Evolutionary conservation across 2,888 invertebrate species (phyloP).

Genomic region (Pollenia angustigena): DNA sequence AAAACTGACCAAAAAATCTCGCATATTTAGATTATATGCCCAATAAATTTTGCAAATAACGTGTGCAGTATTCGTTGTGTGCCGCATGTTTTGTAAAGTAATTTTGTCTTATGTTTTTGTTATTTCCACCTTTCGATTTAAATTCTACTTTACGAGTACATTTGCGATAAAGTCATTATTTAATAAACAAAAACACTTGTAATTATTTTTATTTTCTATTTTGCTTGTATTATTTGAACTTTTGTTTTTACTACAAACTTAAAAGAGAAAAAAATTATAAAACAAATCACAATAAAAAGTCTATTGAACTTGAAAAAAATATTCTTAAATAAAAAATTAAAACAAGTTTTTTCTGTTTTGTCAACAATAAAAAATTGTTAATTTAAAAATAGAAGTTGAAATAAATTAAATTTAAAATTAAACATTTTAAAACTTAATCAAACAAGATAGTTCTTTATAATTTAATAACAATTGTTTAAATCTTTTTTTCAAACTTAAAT

Average conservation of each 20-base stretch:
- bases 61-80: neutral
- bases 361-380: conserved; percentile 2
- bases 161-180: conserved; percentile 13
- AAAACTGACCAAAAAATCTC: no score
- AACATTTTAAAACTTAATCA: conserved; percentile 5
- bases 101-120: neutral
- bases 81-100: neutral
- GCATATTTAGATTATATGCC: no score
- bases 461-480: conserved; percentile 1
- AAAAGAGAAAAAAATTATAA: neutral
- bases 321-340: conserved; percentile 42
- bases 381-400: conserved; percentile 17
- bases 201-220: conserved; percentile 9
- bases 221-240: conserved; percentile 21
- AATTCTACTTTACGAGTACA: neutral
- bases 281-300: conserved; percentile 41
- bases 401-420: conserved; percentile 11
- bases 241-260: conserved; percentile 23
- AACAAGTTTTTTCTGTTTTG: conserved; percentile 37
- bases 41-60: no score
- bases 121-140: neutral
- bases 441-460: conserved; percentile 27
- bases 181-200: conserved; percentile 12
- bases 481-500: neutral
- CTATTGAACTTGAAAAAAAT: conserved; percentile 52